Evolutionary conservation across 1,140 invertebrate genomes (phyloP).

Genomic region (Phortica variegata): DNA sequence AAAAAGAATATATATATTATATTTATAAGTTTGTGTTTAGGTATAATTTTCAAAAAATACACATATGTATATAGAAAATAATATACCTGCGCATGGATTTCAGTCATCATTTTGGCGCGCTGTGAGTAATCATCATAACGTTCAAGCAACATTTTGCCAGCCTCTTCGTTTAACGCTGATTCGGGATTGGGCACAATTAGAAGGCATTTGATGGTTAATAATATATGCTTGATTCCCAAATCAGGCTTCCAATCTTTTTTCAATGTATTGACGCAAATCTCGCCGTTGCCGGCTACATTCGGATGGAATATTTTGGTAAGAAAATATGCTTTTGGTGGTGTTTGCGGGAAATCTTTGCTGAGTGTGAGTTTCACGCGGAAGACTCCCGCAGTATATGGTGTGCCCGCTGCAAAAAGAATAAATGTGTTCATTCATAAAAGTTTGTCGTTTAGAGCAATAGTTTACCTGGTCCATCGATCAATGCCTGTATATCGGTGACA

Average conservation of each 20-base stretch:
- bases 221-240: conserved; percentile 93
- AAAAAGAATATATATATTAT: background rate
- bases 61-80: no score
- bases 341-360: conserved; percentile 89
- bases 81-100: conserved; percentile 77
- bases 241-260: conserved; percentile 97
- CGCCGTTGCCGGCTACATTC: conserved; percentile 91
- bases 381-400: conserved; percentile 80
- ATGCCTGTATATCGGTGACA: conserved; percentile 88
- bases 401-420: conserved; percentile 66
- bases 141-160: conserved; percentile 86
- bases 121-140: conserved; percentile 89
- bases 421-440: conserved; percentile 6
- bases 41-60: background rate
- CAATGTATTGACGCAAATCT: conserved; percentile 96
- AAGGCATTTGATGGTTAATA: conserved; percentile 90
- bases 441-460: no score
- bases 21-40: background rate
- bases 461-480: conserved; percentile 82
- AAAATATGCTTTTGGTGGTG: conserved; percentile 93
- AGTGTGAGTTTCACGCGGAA: conserved; percentile 89
- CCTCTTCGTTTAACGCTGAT: conserved; percentile 92
- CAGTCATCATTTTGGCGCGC: conserved; percentile 90
- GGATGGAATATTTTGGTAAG: conserved; percentile 97
- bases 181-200: conserved; percentile 93